Evolutionary conservation across 2,888 invertebrate genomes (phyloP).

Genomic region (Norana najaformis): DNA sequence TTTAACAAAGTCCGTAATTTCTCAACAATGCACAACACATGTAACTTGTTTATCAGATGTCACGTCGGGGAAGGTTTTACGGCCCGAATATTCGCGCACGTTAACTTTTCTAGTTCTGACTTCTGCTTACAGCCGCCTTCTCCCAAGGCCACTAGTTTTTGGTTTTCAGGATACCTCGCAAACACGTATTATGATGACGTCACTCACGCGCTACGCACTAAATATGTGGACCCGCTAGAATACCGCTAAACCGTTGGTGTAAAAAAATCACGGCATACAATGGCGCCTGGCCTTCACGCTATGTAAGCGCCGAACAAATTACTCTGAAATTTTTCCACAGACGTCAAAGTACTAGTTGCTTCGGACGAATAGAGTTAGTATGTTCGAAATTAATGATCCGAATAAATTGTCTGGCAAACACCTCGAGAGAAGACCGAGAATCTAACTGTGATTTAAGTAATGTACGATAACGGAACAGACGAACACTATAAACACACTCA

Average conservation of each 20-base stretch:
- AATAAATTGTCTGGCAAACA: background rate
- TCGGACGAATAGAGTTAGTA: background rate
- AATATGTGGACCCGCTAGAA: background rate
- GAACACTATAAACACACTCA: background rate
- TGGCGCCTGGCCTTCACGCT: background rate
- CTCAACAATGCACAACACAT: slow-evolving; percentile 3
- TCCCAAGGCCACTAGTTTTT: background rate
- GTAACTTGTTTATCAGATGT: slow-evolving; percentile 13
- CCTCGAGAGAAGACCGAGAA: background rate
- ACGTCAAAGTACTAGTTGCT: background rate
- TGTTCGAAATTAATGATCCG: background rate
- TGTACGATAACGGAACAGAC: too few species aligned
- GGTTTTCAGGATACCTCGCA: background rate
- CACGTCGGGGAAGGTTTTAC: slow-evolving; percentile 5
- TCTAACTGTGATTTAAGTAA: background rate
- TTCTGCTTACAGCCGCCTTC: too few species aligned
- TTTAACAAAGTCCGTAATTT: slow-evolving; percentile 9
- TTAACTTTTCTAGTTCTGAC: background rate
- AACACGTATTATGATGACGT: background rate
- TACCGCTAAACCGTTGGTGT: background rate
- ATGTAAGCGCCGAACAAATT: background rate
- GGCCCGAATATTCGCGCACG: background rate
- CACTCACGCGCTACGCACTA: background rate
- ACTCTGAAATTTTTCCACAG: background rate
- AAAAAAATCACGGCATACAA: background rate